phyloP scores from a whole-genome alignment of 2,113 vertebrate species.

The Tringa solitaria region DNA sequence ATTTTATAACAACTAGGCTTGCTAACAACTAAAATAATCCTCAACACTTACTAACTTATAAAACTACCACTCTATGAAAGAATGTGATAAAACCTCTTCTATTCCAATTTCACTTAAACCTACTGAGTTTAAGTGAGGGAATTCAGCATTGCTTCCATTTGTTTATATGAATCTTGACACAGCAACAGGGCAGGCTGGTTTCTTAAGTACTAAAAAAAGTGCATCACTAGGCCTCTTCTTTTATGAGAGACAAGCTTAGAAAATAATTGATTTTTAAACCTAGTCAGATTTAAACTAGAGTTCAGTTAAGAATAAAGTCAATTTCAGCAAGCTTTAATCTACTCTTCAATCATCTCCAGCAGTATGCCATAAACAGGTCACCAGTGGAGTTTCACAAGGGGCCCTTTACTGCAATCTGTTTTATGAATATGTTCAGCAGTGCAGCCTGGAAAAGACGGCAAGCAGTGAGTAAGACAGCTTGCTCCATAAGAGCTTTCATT shows the following conservation, averaged over 20 bases:
- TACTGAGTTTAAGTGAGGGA: neutral
- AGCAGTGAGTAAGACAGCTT: neutral
- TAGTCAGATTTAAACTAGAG: neutral
- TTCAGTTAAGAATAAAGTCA: neutral
- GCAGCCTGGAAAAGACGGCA: neutral
- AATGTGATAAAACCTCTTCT: neutral
- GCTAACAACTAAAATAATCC: neutral
- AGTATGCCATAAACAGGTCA: neutral
- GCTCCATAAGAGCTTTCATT: neutral
- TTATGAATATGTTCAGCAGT: neutral
- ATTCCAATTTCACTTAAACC: neutral
- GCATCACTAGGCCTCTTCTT: neutral
- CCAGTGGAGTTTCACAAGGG: neutral
- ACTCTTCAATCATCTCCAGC: neutral
- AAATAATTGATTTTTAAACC: neutral
- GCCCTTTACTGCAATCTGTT: neutral
- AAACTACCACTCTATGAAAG: neutral
- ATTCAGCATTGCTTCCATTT: neutral
- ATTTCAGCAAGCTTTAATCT: neutral
- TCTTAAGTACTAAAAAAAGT: neutral
- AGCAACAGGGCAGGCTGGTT: neutral
- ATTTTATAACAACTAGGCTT: neutral
- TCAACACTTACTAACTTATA: neutral
- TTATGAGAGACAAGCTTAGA: neutral
- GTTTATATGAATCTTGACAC: neutral